Conservation (phyloP, 2,113 vertebrate species). For the Takifugu bimaculatus region DNA sequence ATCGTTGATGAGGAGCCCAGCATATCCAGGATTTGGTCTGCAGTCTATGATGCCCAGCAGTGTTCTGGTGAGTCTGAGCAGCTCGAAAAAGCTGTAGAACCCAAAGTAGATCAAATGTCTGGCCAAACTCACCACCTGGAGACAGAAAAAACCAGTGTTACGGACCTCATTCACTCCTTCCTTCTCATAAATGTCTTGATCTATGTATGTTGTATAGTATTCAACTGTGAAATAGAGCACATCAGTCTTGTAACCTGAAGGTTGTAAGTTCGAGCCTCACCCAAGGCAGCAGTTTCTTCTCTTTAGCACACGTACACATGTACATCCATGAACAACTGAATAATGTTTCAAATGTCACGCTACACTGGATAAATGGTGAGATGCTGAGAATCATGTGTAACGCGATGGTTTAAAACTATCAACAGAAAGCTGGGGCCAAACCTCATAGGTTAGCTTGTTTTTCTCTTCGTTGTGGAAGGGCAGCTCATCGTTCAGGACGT, state of each 20-base stretch:
- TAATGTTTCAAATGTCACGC: too few relatives aligned
- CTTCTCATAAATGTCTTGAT: too few relatives aligned
- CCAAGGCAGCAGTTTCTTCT: too few relatives aligned
- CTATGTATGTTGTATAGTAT: too few relatives aligned
- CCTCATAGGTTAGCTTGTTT: slow-evolving; percentile 97
- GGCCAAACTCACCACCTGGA: slow-evolving; percentile 92
- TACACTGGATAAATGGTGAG: too few relatives aligned
- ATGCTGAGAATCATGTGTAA: too few relatives aligned
- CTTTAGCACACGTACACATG: too few relatives aligned
- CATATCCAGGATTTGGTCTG: slow-evolving; percentile 77
- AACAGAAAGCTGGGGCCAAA: slow-evolving; percentile 26
- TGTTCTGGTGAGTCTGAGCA: slow-evolving; percentile 89
- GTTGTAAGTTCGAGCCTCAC: too few relatives aligned
- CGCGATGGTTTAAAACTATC: background rate
- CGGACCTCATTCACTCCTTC: too few relatives aligned
- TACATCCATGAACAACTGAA: too few relatives aligned
- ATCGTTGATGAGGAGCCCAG: slow-evolving; percentile 70
- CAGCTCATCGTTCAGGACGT: slow-evolving; percentile 87
- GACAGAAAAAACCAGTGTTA: background rate
- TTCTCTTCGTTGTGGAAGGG: slow-evolving; percentile 96
- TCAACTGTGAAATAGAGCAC: too few relatives aligned
- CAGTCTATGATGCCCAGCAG: slow-evolving; percentile 96
- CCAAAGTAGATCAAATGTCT: slow-evolving; percentile 98
- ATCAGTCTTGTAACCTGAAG: too few relatives aligned
- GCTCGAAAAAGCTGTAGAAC: slow-evolving; percentile 98